Conservation (phyloP, 2,888 invertebrate genomes). For the Drosophila emarginata region DNA sequence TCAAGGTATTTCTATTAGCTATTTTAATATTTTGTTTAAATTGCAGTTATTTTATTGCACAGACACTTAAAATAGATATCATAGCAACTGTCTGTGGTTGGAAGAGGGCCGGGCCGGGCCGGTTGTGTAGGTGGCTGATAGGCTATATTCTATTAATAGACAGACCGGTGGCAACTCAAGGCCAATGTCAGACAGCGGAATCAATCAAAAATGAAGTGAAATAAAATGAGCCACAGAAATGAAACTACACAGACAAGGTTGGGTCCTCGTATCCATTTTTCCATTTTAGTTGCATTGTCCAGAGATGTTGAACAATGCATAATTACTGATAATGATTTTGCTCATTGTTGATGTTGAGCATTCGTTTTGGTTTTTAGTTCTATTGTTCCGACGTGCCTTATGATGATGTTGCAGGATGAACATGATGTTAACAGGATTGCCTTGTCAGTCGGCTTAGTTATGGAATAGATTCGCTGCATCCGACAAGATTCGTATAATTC, state of each 20-base stretch:
- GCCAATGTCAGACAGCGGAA: constrained; percentile 64
- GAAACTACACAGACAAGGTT: constrained; percentile 28
- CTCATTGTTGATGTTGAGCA: constrained; percentile 58
- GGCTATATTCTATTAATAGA: constrained; percentile 28
- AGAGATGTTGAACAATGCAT: constrained; percentile 65
- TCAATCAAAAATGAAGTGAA: constrained; percentile 58
- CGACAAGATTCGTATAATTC: constrained; percentile 16
- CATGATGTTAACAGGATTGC: constrained; percentile 41
- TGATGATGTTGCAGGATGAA: constrained; percentile 24
- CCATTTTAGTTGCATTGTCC: constrained; percentile 23
- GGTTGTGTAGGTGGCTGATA: neutral
- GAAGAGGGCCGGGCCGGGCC: neutral
- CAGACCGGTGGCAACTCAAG: constrained; percentile 58
- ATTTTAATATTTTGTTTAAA: constrained; percentile 8
- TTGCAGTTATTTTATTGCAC: constrained; percentile 38
- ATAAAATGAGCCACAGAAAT: constrained; percentile 27
- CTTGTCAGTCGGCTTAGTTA: constrained; percentile 52
- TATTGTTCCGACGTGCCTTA: constrained; percentile 57
- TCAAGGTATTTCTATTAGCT: neutral
- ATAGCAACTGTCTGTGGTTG: constrained; percentile 9
- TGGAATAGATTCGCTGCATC: constrained; percentile 45
- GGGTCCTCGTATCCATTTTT: constrained; percentile 19
- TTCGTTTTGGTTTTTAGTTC: constrained; percentile 35
- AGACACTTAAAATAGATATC: constrained; percentile 25
- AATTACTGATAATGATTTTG: constrained; percentile 76